Percentiles rank a stretch among this genome's conserved stretches.
phyloP scores from a whole-genome alignment of 2,888 invertebrate genomes.

The Dolichopus griseipennis region DNA sequence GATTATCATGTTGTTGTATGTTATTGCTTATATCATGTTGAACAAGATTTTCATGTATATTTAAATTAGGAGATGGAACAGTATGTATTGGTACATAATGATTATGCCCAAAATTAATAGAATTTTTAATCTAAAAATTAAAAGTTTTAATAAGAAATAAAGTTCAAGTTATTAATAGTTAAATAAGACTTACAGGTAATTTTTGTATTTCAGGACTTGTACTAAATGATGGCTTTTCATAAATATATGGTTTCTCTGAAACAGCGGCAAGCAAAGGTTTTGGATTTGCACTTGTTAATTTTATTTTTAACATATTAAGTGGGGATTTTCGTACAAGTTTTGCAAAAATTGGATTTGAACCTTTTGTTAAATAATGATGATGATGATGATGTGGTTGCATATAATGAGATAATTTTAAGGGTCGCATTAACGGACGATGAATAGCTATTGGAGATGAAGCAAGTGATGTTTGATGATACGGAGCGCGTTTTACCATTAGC shows the following conservation, averaged over 20 bases:
- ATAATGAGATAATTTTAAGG: constrained; percentile 16
- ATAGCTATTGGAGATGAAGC: constrained; percentile 13
- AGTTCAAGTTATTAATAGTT: background rate
- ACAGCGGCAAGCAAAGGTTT: constrained; percentile 21
- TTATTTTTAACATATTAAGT: constrained; percentile 30
- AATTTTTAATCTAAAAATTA: constrained; percentile 33
- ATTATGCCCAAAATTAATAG: constrained; percentile 69
- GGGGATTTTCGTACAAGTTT: constrained; percentile 32
- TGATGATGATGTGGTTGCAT: constrained; percentile 8
- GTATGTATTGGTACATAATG: constrained; percentile 82
- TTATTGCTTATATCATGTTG: constrained; percentile 24
- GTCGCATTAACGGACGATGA: constrained; percentile 12
- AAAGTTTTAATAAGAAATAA: constrained; percentile 7
- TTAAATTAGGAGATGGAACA: constrained; percentile 73
- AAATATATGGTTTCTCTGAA: constrained; percentile 37
- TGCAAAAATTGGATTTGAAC: constrained; percentile 14
- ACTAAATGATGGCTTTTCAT: constrained; percentile 35
- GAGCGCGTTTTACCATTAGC: constrained; percentile 35
- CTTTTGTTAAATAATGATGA: constrained; percentile 22
- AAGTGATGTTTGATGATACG: constrained; percentile 17
- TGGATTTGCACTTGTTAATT: constrained; percentile 32
- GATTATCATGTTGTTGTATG: constrained; percentile 23
- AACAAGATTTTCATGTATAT: constrained; percentile 35
- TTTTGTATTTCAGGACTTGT: constrained; percentile 30
- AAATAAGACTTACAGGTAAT: constrained; percentile 34